A percentile compares a stretch with the other conserved stretches of the same genome.
Conservation (phyloP, 2,113 vertebrate genomes). For the Silurus asotus region DNA sequence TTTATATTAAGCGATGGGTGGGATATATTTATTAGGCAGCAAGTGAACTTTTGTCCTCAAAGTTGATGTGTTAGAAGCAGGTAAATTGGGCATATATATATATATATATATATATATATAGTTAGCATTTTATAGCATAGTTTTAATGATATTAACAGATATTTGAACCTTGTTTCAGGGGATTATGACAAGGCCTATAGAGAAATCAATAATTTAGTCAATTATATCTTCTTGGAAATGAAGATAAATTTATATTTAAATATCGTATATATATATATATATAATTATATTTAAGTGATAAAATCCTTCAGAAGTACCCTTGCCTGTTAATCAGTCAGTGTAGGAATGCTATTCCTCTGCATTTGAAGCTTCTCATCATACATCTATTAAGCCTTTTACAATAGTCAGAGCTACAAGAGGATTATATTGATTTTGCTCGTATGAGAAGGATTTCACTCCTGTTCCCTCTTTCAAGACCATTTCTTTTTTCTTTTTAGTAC, state of each 20-base stretch:
- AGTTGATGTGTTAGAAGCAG: no score
- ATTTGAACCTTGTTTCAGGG: neutral
- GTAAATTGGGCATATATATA: no score
- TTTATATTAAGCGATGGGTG: neutral
- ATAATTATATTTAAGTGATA: neutral
- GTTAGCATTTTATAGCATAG: neutral
- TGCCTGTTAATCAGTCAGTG: neutral
- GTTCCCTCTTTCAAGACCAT: neutral
- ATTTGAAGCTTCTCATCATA: slow-evolving; percentile 9
- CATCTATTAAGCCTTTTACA: neutral
- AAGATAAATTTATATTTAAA: neutral
- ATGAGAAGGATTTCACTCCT: neutral
- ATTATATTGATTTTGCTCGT: neutral
- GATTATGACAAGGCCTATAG: no score
- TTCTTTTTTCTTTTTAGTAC: slow-evolving; percentile 9
- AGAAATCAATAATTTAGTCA: neutral
- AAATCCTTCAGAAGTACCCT: neutral
- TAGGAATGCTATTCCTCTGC: neutral
- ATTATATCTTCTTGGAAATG: neutral
- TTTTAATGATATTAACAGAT: neutral
- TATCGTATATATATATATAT: no score
- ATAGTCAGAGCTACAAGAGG: slow-evolving; percentile 18
- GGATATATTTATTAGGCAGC: no score
- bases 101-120: no score
- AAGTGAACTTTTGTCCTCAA: no score